Conservation (phyloP, 2,888 invertebrate species). For the Macrophya alboannulata region DNA sequence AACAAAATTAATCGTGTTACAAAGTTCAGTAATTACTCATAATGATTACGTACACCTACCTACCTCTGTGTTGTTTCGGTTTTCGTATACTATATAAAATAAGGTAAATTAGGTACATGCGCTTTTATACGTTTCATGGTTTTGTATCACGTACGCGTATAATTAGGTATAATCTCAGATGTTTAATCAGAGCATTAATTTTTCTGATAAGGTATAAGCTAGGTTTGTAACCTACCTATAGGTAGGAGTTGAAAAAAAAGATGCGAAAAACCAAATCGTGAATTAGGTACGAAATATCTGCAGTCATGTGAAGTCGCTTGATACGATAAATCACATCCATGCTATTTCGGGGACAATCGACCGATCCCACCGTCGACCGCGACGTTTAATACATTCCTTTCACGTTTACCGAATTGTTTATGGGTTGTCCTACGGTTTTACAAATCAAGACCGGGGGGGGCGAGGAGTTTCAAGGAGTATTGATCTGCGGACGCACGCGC, state of each 20-base stretch:
- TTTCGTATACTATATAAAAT: not conserved
- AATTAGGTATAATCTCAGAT: not conserved
- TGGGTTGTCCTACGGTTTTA: slow-evolving; percentile 50
- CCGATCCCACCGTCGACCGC: slow-evolving; percentile 21
- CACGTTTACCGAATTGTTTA: slow-evolving; percentile 53
- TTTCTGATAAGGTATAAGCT: not conserved
- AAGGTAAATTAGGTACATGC: not conserved
- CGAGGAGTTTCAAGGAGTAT: slow-evolving; percentile 46
- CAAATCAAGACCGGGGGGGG: slow-evolving; percentile 45
- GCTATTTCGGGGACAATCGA: slow-evolving; percentile 38
- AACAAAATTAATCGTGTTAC: slow-evolving; percentile 31
- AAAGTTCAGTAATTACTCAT: slow-evolving; percentile 40
- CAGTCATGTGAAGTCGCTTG: slow-evolving; percentile 1
- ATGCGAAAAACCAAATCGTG: not conserved
- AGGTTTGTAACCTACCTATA: not conserved
- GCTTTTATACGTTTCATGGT: not conserved
- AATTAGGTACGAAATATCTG: slow-evolving; percentile 3
- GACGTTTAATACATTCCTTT: slow-evolving; percentile 40
- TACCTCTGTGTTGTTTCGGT: not conserved
- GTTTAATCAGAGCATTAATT: not conserved
- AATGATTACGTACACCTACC: slow-evolving; percentile 5
- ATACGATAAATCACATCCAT: slow-evolving; percentile 38
- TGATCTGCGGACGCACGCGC: slow-evolving; percentile 53
- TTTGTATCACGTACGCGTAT: not conserved
- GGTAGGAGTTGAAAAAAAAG: slow-evolving; percentile 12